Percentiles rank a stretch among this genome's conserved stretches.
These are phyloP conservation scores for Halocaridina rubra DNA, from an alignment of 2,888 invertebrate species.

Conservation along the genomic window DNA sequence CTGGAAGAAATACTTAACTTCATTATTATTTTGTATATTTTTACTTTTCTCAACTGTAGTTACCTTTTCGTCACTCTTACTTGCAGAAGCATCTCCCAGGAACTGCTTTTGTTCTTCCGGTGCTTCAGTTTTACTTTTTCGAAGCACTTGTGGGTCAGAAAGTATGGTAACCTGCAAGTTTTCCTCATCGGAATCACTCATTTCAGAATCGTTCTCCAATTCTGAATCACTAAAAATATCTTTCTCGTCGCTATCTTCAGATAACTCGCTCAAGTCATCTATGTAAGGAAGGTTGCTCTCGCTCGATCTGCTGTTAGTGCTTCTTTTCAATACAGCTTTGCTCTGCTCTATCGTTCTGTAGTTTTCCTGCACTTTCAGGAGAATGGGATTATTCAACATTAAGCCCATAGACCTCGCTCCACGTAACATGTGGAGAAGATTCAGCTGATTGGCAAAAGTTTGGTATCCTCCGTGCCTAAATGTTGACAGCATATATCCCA, in stretches of 20 bases:
- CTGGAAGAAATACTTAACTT: too few species aligned
- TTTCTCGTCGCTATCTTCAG: neutral
- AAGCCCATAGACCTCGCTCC: neutral
- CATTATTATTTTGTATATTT: too few species aligned
- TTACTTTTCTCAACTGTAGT: too few species aligned
- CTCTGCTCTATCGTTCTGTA: neutral
- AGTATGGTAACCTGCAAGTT: neutral
- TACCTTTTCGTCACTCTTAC: too few species aligned
- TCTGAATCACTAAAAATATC: neutral
- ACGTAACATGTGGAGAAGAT: neutral
- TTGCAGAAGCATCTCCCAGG: too few species aligned
- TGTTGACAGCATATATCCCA: conserved; percentile 3
- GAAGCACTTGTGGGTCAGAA: too few species aligned
- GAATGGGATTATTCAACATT: neutral
- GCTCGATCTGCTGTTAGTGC: neutral
- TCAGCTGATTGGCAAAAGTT: neutral
- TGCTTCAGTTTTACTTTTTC: too few species aligned
- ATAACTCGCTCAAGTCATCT: neutral
- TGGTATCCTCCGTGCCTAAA: conserved; percentile 4
- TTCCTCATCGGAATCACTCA: neutral
- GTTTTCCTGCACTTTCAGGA: neutral
- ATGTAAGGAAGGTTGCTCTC: neutral
- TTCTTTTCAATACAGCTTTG: neutral
- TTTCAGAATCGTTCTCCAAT: neutral
- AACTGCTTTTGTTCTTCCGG: too few species aligned